Percentiles rank a stretch among this genome's conserved stretches.
Conservation (phyloP, 2,113 vertebrate species). For the Xiphorhynchus elegans region DNA sequence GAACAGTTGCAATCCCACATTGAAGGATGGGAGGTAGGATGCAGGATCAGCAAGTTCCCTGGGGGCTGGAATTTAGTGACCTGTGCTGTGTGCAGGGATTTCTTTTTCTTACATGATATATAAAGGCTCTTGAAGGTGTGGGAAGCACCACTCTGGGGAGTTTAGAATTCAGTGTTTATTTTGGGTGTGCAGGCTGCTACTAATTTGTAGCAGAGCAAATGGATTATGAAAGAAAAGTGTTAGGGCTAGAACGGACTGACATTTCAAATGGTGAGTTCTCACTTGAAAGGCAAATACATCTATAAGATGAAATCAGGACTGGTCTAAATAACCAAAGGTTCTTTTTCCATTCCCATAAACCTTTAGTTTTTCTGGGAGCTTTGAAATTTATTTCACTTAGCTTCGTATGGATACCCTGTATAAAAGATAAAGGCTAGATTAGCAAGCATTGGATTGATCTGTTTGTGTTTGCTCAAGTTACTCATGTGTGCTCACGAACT, state of each 20-base stretch:
- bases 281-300: neutral
- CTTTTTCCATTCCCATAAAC: neutral
- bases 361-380: neutral
- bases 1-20: constrained; percentile 98
- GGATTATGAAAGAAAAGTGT: neutral
- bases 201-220: neutral
- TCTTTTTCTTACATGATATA: neutral
- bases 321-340: neutral
- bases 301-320: neutral
- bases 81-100: neutral
- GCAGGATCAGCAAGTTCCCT: neutral
- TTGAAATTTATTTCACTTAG: neutral
- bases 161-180: neutral
- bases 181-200: neutral
- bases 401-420: neutral
- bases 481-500: neutral
- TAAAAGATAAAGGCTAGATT: neutral
- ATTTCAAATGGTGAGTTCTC: neutral
- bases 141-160: neutral
- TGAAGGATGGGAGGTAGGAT: constrained; percentile 97
- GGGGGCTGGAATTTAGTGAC: neutral
- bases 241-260: neutral
- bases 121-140: neutral
- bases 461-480: neutral
- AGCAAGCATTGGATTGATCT: neutral